Evolutionary conservation across 1,140 invertebrate genomes (phyloP).

Genomic region (Thaumetopoea pityocampa): DNA sequence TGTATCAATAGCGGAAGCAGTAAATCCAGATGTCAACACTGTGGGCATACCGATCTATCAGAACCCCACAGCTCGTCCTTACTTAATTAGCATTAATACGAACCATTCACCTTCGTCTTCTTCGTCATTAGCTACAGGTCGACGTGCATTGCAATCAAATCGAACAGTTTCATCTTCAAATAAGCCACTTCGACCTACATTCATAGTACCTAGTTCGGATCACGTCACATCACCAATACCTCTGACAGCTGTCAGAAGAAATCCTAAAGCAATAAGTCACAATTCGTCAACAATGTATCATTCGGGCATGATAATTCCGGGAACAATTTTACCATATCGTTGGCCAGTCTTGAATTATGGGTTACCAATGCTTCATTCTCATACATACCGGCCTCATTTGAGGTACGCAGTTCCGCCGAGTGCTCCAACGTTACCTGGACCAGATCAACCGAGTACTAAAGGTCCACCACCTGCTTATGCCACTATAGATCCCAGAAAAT

Average conservation of each 20-base stretch:
- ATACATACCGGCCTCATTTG: neutral
- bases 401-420: neutral
- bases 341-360: neutral
- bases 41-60: slow-evolving; percentile 3
- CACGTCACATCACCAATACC: no score
- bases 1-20: neutral
- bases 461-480: slow-evolving; percentile 15
- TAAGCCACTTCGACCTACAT: no score
- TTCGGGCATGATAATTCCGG: no score
- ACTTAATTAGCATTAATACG: neutral
- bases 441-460: neutral
- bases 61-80: neutral
- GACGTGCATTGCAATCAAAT: no score
- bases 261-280: no score
- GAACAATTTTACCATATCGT: neutral
- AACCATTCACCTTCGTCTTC: neutral
- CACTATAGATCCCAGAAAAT: slow-evolving; percentile 21
- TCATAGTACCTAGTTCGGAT: no score
- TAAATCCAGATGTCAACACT: slow-evolving; percentile 3
- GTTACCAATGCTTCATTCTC: neutral
- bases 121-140: no score
- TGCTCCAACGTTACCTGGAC: slow-evolving; percentile 3
- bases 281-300: no score
- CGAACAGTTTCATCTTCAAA: no score
- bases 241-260: no score